Conservation (phyloP, 2,797 vertebrate genomes). For the Dipus sagitta region DNA sequence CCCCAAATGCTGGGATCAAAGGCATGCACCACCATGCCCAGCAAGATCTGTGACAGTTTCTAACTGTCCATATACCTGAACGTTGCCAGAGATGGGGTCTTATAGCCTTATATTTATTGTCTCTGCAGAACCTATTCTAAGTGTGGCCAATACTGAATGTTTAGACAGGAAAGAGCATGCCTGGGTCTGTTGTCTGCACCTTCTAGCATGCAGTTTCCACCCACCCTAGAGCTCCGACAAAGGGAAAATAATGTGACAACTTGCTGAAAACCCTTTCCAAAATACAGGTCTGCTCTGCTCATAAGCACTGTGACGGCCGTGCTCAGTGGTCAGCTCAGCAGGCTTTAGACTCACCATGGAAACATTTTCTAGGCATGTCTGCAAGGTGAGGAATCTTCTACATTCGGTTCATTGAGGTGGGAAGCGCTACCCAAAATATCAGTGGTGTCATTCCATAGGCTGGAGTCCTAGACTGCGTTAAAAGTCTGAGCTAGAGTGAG, state of each 20-base stretch:
- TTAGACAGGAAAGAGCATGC: not conserved
- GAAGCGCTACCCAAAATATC: too few species aligned
- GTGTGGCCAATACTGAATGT: not conserved
- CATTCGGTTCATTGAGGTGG: too few species aligned
- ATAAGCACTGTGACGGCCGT: too few species aligned
- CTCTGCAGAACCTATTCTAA: not conserved
- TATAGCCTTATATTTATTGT: slow-evolving; percentile 1
- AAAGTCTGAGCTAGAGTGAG: too few species aligned
- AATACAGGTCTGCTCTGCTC: slow-evolving; percentile 43
- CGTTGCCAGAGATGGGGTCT: not conserved
- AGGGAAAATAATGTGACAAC: not conserved
- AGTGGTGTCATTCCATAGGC: too few species aligned
- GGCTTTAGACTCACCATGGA: too few species aligned
- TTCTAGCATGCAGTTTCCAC: slow-evolving; percentile 29
- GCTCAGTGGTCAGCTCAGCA: too few species aligned
- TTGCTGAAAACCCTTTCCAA: slow-evolving; percentile 56
- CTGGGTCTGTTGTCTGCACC: not conserved
- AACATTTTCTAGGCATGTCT: too few species aligned
- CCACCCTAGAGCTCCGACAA: not conserved
- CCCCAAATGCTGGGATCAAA: too few species aligned
- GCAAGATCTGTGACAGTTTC: not conserved
- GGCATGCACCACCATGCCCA: too few species aligned
- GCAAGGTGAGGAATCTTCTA: too few species aligned
- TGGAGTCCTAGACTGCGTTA: too few species aligned
- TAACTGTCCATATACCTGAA: not conserved